Base-by-base conservation (phyloP, 2,797 vertebrate species). In the Glyptemys insculpta region DNA sequence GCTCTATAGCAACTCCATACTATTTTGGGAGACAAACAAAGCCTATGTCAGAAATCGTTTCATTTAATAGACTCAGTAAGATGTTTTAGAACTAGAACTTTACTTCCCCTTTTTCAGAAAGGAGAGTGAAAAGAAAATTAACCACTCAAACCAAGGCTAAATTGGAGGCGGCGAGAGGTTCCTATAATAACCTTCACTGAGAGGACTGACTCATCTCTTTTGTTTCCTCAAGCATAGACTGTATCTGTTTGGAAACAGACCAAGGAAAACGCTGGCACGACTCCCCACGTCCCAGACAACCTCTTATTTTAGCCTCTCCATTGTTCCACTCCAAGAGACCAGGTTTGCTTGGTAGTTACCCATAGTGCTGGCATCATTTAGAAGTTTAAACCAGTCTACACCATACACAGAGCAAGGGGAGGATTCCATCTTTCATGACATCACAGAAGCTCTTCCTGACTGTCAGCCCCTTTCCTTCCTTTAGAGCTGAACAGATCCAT, bases 221-320 rank as follows among this genome's bases (percentile, higher is more conserved):
- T 93, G 94, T 97, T 97, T 97, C 92, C 94, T 87, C 87, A 91
- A 97, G 95, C 88, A 81, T 94, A 97, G 95, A 93, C 87, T 95
- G 86, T 94, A 92, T 93, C 94, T 96, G 87, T 96, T 97, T 97
- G 95, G 95, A 96, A 93, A 95, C 0, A 96, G 78, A 94, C 84
- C 93, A 95, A 87, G 81, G 88, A 96, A 97, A 96, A 97, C 90
- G 96, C 95, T 94, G 95, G 95, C 92, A 96, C 80, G 93, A 96
- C 96, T 89, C 88, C 89, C 89, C 94, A 96, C 78, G 95, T 95
- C 52, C 91, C 89, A 91, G 94, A 27, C 96, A 94, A 94, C 88
- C 54, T 94, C 87, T 86, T 96, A 90, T 87, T 91, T 92, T 84
- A 56, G 94, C 94, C 74, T 89, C 91, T 95, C 78, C 86, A 5